These are phyloP conservation scores for Rotaria magnacalcarata DNA, from an alignment of 2,888 invertebrate genomes.

Conservation along the genomic window DNA sequence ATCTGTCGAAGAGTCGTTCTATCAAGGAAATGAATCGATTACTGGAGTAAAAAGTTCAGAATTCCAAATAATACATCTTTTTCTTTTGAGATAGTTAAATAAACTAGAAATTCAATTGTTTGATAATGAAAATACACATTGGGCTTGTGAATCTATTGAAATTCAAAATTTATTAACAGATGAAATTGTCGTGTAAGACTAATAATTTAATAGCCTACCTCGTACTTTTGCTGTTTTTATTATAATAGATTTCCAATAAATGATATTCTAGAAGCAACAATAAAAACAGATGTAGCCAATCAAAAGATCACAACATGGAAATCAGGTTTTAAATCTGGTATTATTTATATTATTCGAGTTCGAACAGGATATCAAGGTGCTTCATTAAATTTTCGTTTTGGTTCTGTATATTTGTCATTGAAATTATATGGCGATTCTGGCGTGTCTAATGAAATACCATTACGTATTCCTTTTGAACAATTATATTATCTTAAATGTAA, in stretches of 20 bases:
- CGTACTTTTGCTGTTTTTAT: neutral
- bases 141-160: conserved; percentile 31
- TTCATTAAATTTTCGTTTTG: conserved; percentile 34
- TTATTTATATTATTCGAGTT: neutral
- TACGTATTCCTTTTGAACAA: neutral
- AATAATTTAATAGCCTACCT: neutral
- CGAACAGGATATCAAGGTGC: neutral
- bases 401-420: neutral
- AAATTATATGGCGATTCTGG: conserved; percentile 16
- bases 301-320: neutral
- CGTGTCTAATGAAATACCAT: neutral
- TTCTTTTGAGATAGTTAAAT: neutral
- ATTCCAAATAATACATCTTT: neutral
- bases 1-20: neutral
- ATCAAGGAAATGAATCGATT: neutral
- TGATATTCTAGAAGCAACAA: neutral
- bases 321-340: neutral
- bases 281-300: neutral
- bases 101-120: neutral
- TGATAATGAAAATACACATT: neutral
- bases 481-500: neutral
- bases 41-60: neutral
- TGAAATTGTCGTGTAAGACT: neutral
- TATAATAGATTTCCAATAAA: neutral
- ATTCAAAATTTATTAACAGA: neutral